Evolutionary conservation across 2,797 vertebrate genomes (phyloP), one percentile per base, ranked within the genome.

Genomic region (Tachyglossus aculeatus): DNA sequence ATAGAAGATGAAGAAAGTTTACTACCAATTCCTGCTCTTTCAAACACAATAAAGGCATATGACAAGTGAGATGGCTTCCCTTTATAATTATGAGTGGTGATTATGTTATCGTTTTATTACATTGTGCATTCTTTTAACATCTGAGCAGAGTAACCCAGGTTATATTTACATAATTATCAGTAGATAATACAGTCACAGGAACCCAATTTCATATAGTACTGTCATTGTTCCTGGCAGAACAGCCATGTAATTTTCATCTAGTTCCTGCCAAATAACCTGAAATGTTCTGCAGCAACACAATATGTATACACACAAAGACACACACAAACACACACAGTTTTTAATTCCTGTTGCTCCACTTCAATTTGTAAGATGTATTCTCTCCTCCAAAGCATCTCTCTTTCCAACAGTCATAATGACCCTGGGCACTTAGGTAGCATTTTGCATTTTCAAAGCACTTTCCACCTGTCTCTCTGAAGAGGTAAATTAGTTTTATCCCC

Each of bases 61-160:
- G 61, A 67, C 40, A 50, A 59, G 51, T 55, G 40, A 55, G n/a
- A n/a, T n/a, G n/a, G n/a, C n/a, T n/a, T n/a, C n/a, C n/a, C n/a
- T n/a, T 25, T 51, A 25, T 73, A 77, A 77, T 78, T 57, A 81
- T 68, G 65, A 65, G 41, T 6, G 78, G 45, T 64, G 50, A 78
- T 72, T 76, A 48, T 43, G 70, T 36, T 52, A 50, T 44, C 58
- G 52, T 67, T 68, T 56, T 62, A 22, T 53, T 59, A 43, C 38
- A 40, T 2, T 55, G 38, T 25, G 37, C 4, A 66, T 67, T 59
- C 77, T 50, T 58, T 51, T 25, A 52, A 58, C 33, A 63, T 27
- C 40, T 54, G 72, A 48, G 61, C 57, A 62, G 36, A 52, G 22
- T 1, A 33, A 48, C 58, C 44, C 9, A 40, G 53, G 51, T 58